Evolutionary conservation across 2,797 vertebrate species (phyloP).

Genomic region (Coregonus suidteri): DNA sequence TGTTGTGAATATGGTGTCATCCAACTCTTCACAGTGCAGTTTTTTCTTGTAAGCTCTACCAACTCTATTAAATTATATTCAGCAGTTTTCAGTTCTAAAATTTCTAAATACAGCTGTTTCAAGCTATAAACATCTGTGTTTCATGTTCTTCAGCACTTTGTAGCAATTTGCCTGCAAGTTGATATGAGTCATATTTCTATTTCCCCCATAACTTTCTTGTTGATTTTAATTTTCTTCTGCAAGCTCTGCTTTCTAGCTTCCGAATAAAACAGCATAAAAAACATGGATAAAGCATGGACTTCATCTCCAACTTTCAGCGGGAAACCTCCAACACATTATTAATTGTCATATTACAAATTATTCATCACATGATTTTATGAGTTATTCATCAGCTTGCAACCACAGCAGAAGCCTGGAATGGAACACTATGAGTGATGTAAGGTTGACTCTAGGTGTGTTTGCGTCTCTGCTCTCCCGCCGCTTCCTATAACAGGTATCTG

Average conservation of each 20-base stretch:
- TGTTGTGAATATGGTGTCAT: not conserved
- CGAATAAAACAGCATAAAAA: slow-evolving; percentile 46
- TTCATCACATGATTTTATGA: slow-evolving; percentile 66
- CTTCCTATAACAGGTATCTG: not conserved
- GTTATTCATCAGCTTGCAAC: slow-evolving; percentile 61
- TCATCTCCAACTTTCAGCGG: slow-evolving; percentile 21
- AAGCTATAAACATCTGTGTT: not conserved
- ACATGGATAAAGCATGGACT: slow-evolving; percentile 43
- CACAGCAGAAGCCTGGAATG: not conserved
- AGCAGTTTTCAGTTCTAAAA: not conserved
- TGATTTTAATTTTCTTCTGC: slow-evolving; percentile 17
- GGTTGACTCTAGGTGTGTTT: slow-evolving; percentile 5
- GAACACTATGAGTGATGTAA: not conserved
- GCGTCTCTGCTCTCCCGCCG: not conserved
- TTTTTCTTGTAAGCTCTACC: not conserved
- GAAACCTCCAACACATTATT: slow-evolving; percentile 38
- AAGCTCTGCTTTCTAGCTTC: slow-evolving; percentile 25
- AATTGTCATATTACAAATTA: slow-evolving; percentile 61
- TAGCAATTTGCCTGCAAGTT: not conserved
- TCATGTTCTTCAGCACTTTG: not conserved
- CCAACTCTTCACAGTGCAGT: not conserved
- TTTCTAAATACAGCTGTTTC: not conserved
- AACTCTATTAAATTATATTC: not conserved
- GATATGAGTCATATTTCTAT: not conserved
- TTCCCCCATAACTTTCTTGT: slow-evolving; percentile 11